Evolutionary conservation across 2,797 vertebrate species (phyloP).

Genomic region (Podarcis lilfordi): DNA sequence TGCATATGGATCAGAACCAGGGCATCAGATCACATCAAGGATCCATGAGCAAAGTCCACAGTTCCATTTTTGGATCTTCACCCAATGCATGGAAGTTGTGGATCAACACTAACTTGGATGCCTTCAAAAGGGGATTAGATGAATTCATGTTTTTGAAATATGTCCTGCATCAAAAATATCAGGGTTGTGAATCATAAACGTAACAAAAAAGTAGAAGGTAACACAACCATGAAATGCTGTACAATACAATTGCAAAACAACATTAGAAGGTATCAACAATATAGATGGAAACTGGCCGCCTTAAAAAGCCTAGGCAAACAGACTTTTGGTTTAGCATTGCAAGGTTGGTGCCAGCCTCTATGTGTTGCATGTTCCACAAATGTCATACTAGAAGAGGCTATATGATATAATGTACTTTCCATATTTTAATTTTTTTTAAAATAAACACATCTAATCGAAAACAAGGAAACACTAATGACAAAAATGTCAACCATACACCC

Average conservation of each 20-base stretch:
- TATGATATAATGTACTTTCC: too few species aligned
- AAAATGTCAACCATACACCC: neutral
- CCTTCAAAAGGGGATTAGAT: too few species aligned
- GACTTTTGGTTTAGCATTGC: neutral
- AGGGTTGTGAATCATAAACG: neutral
- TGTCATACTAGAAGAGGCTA: too few species aligned
- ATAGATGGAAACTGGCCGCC: neutral
- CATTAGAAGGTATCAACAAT: too few species aligned
- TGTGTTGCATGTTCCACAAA: too few species aligned
- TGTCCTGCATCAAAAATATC: neutral
- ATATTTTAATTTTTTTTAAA: too few species aligned
- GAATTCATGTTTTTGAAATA: too few species aligned
- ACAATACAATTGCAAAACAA: neutral
- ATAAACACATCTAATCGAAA: too few species aligned
- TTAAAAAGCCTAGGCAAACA: neutral
- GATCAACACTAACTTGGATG: neutral
- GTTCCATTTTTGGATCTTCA: neutral
- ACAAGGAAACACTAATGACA: neutral
- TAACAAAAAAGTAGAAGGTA: neutral
- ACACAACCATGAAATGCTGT: neutral
- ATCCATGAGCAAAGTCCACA: neutral
- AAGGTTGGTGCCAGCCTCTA: neutral
- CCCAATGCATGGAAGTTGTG: neutral
- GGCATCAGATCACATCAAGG: neutral
- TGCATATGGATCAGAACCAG: neutral